Evolutionary conservation across 2,797 vertebrate species (phyloP).

Genomic region (Syngnathus acus): DNA sequence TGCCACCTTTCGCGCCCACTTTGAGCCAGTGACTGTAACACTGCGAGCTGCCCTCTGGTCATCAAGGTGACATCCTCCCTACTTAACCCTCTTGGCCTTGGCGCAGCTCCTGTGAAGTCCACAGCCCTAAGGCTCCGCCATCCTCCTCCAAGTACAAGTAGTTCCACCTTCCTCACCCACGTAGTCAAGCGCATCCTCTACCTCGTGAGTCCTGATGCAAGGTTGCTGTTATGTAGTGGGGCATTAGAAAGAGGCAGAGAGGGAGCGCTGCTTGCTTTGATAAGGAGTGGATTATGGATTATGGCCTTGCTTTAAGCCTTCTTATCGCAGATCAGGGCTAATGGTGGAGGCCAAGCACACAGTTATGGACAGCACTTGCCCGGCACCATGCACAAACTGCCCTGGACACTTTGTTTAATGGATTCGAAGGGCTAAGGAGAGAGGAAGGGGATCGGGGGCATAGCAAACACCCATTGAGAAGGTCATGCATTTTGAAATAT

Average conservation of each 20-base stretch:
- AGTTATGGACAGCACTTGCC: conserved; percentile 44
- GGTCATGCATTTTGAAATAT: conserved; percentile 37
- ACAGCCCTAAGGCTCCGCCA: conserved; percentile 17
- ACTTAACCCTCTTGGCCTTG: conserved; percentile 33
- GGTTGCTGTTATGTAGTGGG: conserved; percentile 22
- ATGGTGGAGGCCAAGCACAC: conserved; percentile 56
- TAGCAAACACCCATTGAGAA: conserved; percentile 23
- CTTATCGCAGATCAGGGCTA: conserved; percentile 69
- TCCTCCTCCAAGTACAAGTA: conserved; percentile 15
- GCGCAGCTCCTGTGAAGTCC: conserved; percentile 27
- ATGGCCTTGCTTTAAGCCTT: conserved; percentile 63
- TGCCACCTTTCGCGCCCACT: background rate
- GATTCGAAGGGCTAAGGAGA: conserved; percentile 40
- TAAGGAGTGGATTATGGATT: conserved; percentile 73
- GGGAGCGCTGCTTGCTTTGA: conserved; percentile 66
- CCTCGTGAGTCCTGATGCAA: conserved; percentile 33
- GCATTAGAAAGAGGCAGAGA: conserved; percentile 15
- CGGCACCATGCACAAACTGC: conserved; percentile 44
- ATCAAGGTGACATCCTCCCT: conserved; percentile 42
- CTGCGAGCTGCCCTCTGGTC: conserved; percentile 56
- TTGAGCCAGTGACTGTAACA: conserved; percentile 45
- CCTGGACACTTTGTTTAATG: conserved; percentile 36
- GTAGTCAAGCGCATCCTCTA: conserved; percentile 57
- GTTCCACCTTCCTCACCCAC: conserved; percentile 31
- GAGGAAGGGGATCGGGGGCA: conserved; percentile 6